Evolutionary conservation across 2,113 vertebrate species (phyloP), one percentile per base, ranked within the genome.

Genomic region (Myanophis thanlyinensis): DNA sequence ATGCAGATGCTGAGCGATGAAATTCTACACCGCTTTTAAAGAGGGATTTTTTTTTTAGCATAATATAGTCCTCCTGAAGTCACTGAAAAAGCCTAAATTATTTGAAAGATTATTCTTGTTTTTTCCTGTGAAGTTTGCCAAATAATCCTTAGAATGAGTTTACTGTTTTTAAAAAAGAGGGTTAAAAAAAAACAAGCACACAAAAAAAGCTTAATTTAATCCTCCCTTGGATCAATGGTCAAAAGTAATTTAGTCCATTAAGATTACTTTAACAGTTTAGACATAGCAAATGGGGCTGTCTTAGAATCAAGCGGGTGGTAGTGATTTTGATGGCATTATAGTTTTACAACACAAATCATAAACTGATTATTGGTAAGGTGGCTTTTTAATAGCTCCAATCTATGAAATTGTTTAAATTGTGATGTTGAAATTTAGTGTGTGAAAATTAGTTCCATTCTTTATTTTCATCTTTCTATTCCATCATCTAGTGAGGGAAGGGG

Each of bases 221-320:
- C 54, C 12, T 67, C 22, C 47, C n/a, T 51, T 91, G 30, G 53
- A 15, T 27, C 54, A 88, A 59, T 47, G 44, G 27, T 7, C 47
- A 67, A 92, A 18, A 25, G 59, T 56, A 1, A 0, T 44, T 35
- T 9, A 5, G n/a, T 51, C 53, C 6, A 44, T 94, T 0, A 91
- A 44, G 10, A 86, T 92, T 92, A 80, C 10, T 2, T 92, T 87
- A 91, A 88, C 80, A 73, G 2, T 46, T 27, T 73, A 91, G 7
- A 20, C 1, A 0, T 92, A n/a, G 56, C 2, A 5, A 84, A 52
- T 93, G 51, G 53, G 13, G 18, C 9, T 54, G 4, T 12, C 6
- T 91, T 95, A 13, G 20, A 92, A 86, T 89, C 25, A 49, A 44
- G 85, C 73, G 88, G 30, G 46, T 47, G 84, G 56, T 89, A 56